A percentile compares a stretch with the other conserved stretches of the same genome.
Evolutionary conservation across 35 echinoderm and acorn worm genomes (phyloP).

Genomic region (Heliocidaris erythrogramma): DNA sequence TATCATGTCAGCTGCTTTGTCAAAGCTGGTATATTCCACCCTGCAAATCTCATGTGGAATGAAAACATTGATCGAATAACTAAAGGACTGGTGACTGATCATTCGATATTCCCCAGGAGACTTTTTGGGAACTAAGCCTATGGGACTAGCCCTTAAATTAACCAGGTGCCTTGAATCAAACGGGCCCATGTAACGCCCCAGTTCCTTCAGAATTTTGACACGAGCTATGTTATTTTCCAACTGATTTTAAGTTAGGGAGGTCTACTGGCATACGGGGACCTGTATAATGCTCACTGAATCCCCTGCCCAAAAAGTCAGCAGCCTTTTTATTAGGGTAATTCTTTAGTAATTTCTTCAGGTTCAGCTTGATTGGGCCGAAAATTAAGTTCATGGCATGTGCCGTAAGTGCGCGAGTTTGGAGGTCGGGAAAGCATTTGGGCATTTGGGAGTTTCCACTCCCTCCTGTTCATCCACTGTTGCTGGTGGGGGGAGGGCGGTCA

Average conservation of each 20-base stretch:
- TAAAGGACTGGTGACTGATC: background rate
- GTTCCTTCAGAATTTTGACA: background rate
- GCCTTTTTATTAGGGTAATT: background rate
- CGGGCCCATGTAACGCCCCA: background rate
- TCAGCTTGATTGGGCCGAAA: background rate
- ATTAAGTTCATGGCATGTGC: background rate
- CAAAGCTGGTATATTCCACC: background rate
- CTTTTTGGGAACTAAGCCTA: background rate
- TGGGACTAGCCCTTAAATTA: background rate
- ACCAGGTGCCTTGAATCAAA: background rate
- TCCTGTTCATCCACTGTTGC: background rate
- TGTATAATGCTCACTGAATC: background rate
- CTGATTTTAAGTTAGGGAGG: background rate
- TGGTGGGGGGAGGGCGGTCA: too few relatives aligned
- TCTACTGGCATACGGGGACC: background rate
- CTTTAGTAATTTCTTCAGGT: background rate
- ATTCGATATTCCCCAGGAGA: too few relatives aligned
- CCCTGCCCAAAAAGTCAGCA: background rate
- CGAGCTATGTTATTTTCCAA: background rate
- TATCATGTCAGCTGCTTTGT: background rate
- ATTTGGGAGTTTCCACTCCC: background rate
- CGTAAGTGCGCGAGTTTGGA: background rate
- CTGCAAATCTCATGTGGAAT: background rate
- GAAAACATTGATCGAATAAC: background rate
- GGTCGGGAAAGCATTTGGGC: background rate